Conservation (phyloP, 2,113 vertebrate species). For the Clarias macrocephalus region DNA sequence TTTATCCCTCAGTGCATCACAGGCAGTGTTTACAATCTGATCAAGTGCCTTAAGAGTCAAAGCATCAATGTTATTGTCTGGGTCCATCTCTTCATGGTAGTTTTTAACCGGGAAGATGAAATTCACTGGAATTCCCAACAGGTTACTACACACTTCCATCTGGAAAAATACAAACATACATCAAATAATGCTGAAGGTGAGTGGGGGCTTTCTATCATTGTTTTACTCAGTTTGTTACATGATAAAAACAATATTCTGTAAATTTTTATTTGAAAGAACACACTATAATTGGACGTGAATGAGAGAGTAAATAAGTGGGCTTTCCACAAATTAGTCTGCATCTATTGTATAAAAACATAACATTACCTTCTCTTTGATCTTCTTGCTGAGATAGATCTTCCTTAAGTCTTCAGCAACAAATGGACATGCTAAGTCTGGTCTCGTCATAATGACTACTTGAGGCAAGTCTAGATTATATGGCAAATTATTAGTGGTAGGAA, state of each 20-base stretch:
- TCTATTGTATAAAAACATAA: neutral
- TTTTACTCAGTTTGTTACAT: no score
- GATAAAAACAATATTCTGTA: no score
- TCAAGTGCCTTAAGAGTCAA: constrained; percentile 31
- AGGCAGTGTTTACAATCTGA: constrained; percentile 20
- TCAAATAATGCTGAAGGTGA: neutral
- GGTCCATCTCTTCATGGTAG: constrained; percentile 3
- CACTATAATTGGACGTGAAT: no score
- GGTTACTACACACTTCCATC: neutral
- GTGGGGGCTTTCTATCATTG: no score
- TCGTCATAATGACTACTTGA: constrained; percentile 23
- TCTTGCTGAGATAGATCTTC: constrained; percentile 5
- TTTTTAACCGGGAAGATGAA: neutral
- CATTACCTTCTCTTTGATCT: constrained; percentile 15
- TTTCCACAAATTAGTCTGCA: neutral
- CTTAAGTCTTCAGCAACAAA: neutral
- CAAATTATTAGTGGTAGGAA: neutral
- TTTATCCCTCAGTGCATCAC: constrained; percentile 2
- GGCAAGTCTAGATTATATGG: neutral
- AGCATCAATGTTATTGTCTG: neutral
- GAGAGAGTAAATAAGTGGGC: neutral
- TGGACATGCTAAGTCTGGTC: constrained; percentile 13
- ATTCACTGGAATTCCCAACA: neutral
- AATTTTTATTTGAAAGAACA: no score
- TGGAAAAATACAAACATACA: neutral